Evolutionary conservation across 2,113 vertebrate genomes (phyloP).

Genomic region (Tragulus kanchil): DNA sequence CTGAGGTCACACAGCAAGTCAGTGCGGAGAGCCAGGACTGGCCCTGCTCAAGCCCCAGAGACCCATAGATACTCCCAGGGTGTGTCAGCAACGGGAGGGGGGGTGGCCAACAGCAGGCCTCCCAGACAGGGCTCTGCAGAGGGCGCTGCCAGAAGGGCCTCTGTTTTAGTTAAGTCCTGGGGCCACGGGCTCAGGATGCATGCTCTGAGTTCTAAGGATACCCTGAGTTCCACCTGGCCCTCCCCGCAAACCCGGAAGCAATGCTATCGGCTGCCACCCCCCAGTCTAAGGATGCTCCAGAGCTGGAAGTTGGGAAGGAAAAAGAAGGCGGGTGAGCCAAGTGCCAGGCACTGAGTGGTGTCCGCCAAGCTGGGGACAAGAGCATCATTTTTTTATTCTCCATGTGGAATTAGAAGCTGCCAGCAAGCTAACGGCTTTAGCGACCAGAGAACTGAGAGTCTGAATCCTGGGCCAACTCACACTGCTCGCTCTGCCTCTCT

Average conservation of each 20-base stretch:
- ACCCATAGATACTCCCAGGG: background rate
- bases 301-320: background rate
- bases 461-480: background rate
- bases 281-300: background rate
- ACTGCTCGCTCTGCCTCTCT: background rate
- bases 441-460: background rate
- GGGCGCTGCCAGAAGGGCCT: accelerated
- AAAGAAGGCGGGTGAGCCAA: too few relatives aligned
- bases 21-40: background rate
- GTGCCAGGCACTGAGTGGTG: background rate
- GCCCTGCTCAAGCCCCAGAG: background rate
- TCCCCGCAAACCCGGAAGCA: background rate
- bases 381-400: background rate
- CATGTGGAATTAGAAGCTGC: accelerated
- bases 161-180: background rate
- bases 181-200: accelerated
- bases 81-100: accelerated
- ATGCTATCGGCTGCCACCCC: background rate
- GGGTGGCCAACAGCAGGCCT: too few relatives aligned
- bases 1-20: background rate
- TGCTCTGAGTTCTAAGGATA: background rate
- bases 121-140: background rate
- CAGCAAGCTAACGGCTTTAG: background rate
- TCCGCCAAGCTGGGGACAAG: background rate
- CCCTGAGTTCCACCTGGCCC: background rate